A percentile compares a stretch with the other conserved stretches of the same genome.
Conservation (phyloP, 1,140 invertebrate genomes). For the Drosophila ohnishii region DNA sequence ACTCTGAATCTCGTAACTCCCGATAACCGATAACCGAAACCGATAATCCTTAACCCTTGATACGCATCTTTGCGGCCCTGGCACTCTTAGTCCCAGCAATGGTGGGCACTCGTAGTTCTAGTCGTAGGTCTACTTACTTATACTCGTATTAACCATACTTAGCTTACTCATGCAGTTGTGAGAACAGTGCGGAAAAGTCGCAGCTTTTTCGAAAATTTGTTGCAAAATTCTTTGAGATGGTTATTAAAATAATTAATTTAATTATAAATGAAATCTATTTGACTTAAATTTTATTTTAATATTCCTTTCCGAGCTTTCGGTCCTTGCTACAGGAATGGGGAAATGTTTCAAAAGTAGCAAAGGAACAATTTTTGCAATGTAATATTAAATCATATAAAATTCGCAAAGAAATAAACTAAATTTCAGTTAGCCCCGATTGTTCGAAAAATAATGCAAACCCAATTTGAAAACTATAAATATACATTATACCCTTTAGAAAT, state of each 20-base stretch:
- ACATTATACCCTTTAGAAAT: neutral
- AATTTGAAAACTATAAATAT: neutral
- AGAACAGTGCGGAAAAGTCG: neutral
- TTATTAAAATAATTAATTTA: neutral
- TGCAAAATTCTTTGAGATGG: neutral
- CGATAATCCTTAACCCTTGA: conserved; percentile 11
- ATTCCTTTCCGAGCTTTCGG: neutral
- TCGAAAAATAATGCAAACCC: neutral
- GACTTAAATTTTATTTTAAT: neutral
- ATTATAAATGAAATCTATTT: neutral
- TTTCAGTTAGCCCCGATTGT: neutral
- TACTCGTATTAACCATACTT: conserved; percentile 26
- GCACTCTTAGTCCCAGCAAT: conserved; percentile 35
- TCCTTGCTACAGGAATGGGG: neutral
- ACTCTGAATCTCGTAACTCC: conserved; percentile 12
- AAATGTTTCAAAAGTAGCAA: neutral
- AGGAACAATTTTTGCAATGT: neutral
- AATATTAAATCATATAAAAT: neutral
- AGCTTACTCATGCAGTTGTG: conserved; percentile 47
- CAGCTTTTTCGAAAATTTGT: conserved; percentile 14
- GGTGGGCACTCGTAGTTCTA: conserved; percentile 38
- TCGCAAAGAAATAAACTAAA: neutral
- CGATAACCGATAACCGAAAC: conserved; percentile 6
- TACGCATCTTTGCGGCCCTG: conserved; percentile 17
- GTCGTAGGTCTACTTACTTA: conserved; percentile 43